These are phyloP conservation scores for Holothuria leucospilota DNA, from an alignment of 53 echinoderm and acorn worm genomes.

Conservation along the genomic window DNA sequence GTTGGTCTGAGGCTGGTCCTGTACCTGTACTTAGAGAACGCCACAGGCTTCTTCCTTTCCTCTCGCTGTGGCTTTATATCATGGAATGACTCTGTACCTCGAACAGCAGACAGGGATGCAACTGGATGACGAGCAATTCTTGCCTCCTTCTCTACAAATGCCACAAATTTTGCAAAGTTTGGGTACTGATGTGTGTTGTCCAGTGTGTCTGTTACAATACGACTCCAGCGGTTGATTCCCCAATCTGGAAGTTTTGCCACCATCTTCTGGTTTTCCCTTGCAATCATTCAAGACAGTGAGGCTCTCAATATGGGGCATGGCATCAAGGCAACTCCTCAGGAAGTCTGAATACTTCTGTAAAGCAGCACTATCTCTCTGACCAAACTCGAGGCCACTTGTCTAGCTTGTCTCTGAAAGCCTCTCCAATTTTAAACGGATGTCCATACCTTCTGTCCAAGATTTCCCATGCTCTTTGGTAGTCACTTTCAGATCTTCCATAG, in stretches of 20 bases:
- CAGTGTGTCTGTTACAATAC: slow-evolving; percentile 46
- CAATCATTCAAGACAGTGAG: slow-evolving; percentile 70
- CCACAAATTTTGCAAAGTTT: slow-evolving; percentile 27
- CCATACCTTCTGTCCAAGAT: too few relatives aligned
- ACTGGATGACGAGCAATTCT: too few relatives aligned
- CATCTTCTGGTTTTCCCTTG: slow-evolving; percentile 64
- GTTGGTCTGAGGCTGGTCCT: not conserved
- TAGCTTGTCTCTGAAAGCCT: slow-evolving; percentile 49
- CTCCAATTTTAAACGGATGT: slow-evolving; percentile 41
- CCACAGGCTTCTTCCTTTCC: not conserved
- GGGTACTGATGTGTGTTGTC: not conserved
- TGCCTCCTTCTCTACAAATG: slow-evolving; percentile 57
- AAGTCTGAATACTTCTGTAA: slow-evolving; percentile 66
- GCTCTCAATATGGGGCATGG: slow-evolving; percentile 56
- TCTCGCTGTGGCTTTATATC: not conserved
- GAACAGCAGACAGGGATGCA: slow-evolving; percentile 44
- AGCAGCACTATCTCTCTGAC: slow-evolving; percentile 44
- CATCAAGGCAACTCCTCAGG: slow-evolving; percentile 55
- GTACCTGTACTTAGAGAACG: not conserved
- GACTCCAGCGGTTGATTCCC: slow-evolving; percentile 53
- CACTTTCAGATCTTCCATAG: slow-evolving; percentile 46
- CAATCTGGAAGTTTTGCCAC: slow-evolving; percentile 60
- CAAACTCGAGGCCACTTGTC: slow-evolving; percentile 61
- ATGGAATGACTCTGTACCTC: too few relatives aligned
- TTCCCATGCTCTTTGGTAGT: slow-evolving; percentile 58